Percentiles rank a stretch among this genome's conserved stretches.
These are phyloP conservation scores for Ganaspis brasiliensis DNA, from an alignment of 2,888 invertebrate genomes.

Conservation along the genomic window DNA sequence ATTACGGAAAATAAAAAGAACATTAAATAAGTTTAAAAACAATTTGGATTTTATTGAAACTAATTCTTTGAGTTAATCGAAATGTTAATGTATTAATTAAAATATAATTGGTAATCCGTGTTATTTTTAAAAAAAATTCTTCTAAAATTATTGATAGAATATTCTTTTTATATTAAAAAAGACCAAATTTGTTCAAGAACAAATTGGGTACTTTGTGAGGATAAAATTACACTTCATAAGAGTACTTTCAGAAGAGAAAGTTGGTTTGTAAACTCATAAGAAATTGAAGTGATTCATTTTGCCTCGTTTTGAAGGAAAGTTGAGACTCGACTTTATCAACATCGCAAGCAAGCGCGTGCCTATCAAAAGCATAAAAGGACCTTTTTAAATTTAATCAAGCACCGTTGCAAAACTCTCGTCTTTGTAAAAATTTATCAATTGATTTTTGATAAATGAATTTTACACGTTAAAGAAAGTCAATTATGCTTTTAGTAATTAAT, in stretches of 20 bases:
- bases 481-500: too few species aligned
- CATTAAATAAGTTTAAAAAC: too few species aligned
- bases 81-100: too few species aligned
- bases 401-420: not conserved
- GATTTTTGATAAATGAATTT: not conserved
- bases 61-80: too few species aligned
- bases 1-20: not conserved
- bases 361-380: not conserved
- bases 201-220: too few species aligned
- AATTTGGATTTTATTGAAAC: too few species aligned
- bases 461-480: not conserved
- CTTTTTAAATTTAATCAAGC: not conserved
- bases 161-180: too few species aligned
- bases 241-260: not conserved
- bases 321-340: not conserved
- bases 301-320: not conserved
- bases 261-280: not conserved
- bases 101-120: too few species aligned
- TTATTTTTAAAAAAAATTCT: too few species aligned
- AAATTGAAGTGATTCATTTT: constrained; percentile 12
- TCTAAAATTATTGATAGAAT: too few species aligned
- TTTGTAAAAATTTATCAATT: not conserved
- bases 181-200: too few species aligned
- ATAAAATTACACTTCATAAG: not conserved
- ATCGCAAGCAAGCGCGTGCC: not conserved